Evolutionary conservation across 2,797 vertebrate genomes (phyloP).

Genomic region (Muraenolepis orangiensis): DNA sequence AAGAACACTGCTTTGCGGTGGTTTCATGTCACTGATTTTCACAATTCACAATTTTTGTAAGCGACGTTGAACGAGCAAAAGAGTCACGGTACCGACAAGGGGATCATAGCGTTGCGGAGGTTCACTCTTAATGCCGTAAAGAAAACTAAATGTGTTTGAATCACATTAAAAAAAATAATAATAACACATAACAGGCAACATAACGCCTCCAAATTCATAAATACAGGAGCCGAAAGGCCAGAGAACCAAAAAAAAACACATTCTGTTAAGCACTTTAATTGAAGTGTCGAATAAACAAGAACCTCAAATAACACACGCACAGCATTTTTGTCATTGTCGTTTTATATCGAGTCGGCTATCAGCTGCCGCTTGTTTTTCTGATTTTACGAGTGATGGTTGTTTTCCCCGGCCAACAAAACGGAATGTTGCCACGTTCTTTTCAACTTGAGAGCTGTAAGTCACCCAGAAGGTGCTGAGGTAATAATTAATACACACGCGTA

Average conservation of each 20-base stretch:
- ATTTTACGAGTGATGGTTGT: too few relatives aligned
- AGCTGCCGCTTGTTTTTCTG: too few relatives aligned
- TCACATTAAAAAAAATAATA: too few relatives aligned
- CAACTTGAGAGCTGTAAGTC: conserved; percentile 4
- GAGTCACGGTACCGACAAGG: too few relatives aligned
- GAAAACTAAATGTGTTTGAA: background rate
- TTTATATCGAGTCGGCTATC: too few relatives aligned
- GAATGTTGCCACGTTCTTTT: conserved; percentile 14
- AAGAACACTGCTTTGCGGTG: background rate
- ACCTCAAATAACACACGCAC: background rate
- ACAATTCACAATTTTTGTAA: background rate
- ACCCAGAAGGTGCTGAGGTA: conserved; percentile 45
- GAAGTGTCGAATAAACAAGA: background rate
- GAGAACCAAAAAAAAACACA: background rate
- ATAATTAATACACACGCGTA: conserved; percentile 33
- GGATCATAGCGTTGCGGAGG: background rate
- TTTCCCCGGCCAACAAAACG: conserved; percentile 15
- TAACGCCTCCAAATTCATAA: background rate
- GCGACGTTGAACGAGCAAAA: background rate
- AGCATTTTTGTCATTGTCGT: background rate
- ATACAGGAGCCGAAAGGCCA: background rate
- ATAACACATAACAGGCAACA: background rate
- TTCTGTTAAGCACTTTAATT: background rate
- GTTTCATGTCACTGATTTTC: background rate
- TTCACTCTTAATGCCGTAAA: background rate